phyloP scores from a whole-genome alignment of 2,797 vertebrate genomes.

The Enteromius paludinosus region DNA sequence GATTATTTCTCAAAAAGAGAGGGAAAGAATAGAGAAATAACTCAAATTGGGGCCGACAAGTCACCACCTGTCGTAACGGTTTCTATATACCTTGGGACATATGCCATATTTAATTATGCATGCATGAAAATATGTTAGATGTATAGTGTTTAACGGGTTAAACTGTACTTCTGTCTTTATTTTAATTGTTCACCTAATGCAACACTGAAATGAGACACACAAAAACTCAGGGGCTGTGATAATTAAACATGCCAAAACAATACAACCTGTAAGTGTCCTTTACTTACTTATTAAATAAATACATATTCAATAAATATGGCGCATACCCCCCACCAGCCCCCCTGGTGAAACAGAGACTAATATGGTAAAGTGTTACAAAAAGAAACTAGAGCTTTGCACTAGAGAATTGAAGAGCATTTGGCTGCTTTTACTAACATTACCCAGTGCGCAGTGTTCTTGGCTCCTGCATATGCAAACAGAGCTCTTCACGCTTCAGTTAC shows the following conservation, averaged over 20 bases:
- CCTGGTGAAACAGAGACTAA: not conserved
- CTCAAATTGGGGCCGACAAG: not conserved
- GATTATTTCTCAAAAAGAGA: not conserved
- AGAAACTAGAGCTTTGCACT: not conserved
- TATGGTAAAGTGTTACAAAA: conserved; percentile 11
- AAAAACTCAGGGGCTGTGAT: not conserved
- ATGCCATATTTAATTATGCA: not conserved
- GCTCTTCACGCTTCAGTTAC: conserved; percentile 35
- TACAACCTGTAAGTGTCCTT: not conserved
- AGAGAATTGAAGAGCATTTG: conserved; percentile 11
- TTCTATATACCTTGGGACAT: not conserved
- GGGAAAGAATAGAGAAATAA: not conserved
- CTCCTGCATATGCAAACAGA: conserved; percentile 25
- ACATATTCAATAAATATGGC: too few species aligned
- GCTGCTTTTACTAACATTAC: conserved; percentile 18
- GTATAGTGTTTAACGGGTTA: not conserved
- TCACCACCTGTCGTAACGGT: not conserved
- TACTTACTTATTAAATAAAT: too few species aligned
- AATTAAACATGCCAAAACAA: not conserved
- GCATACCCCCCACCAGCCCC: too few species aligned
- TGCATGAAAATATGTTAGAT: not conserved
- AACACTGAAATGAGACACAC: not conserved
- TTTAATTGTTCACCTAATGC: not conserved
- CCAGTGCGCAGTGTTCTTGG: conserved; percentile 30
- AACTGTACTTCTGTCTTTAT: not conserved